phyloP scores from a whole-genome alignment of 2,888 invertebrate species.

The Myopa tessellatipennis region DNA sequence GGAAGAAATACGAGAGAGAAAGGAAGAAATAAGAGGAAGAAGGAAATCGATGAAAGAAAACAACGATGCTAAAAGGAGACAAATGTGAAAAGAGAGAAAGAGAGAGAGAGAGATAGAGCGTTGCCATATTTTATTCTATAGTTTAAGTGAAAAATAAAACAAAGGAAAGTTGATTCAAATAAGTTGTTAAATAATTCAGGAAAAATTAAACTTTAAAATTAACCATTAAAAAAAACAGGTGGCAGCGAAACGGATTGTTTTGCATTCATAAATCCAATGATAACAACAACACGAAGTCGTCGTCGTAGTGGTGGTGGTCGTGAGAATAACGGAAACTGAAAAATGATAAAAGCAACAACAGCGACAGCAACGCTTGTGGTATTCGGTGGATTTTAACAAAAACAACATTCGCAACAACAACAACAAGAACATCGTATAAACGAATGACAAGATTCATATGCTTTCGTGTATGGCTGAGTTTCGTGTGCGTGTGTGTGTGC shows the following conservation, averaged over 20 bases:
- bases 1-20: too few species aligned
- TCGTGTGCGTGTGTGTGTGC: slow-evolving; percentile 7
- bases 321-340: neutral
- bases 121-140: too few species aligned
- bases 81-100: too few species aligned
- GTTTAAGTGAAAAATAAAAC: too few species aligned
- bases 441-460: slow-evolving; percentile 2
- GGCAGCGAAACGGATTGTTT: neutral
- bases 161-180: too few species aligned
- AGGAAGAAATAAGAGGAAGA: too few species aligned
- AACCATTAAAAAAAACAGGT: neutral
- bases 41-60: too few species aligned
- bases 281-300: slow-evolving; percentile 2
- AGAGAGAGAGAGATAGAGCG: too few species aligned
- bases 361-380: slow-evolving; percentile 22
- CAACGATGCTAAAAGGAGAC: too few species aligned
- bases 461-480: neutral
- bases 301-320: neutral
- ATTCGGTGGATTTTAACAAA: slow-evolving; percentile 20
- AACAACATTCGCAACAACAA: neutral
- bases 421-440: neutral
- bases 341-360: neutral
- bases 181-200: too few species aligned
- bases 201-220: neutral
- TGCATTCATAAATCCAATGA: slow-evolving; percentile 18